A percentile compares a stretch with the other conserved stretches of the same genome.
phyloP scores from a whole-genome alignment of 92 coral and sea anemone genomes.

The Porites rus region DNA sequence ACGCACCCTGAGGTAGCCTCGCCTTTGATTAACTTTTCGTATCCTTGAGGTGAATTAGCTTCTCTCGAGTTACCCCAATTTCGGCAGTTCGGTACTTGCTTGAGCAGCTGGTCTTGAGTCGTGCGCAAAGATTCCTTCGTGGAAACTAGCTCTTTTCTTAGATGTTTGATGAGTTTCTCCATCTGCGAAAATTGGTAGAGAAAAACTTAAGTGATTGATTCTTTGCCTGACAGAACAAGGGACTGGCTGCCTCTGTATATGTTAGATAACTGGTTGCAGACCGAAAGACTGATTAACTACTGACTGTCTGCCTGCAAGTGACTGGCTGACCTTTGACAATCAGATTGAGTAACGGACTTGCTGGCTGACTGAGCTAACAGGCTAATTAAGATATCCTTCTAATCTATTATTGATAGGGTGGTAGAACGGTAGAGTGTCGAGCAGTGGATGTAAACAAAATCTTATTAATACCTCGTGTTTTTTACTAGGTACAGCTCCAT shows the following conservation, averaged over 20 bases:
- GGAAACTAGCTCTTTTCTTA: conserved; percentile 74
- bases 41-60: conserved; percentile 10
- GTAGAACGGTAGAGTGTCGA: too few species aligned
- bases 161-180: conserved; percentile 65
- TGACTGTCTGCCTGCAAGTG: background rate
- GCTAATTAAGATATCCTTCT: too few species aligned
- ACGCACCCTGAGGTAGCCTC: conserved; percentile 40
- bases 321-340: background rate
- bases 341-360: background rate
- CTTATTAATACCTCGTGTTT: conserved; percentile 36
- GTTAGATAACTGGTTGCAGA: background rate
- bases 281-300: background rate
- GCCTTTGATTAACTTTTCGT: conserved; percentile 13
- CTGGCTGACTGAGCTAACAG: background rate
- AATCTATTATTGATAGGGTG: too few species aligned
- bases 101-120: conserved; percentile 79
- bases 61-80: conserved; percentile 18
- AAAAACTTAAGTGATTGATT: background rate
- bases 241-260: background rate
- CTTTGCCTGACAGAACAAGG: background rate
- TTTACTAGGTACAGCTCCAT: conserved; percentile 1
- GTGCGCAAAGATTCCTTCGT: conserved; percentile 75
- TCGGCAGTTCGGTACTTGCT: conserved; percentile 3
- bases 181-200: conserved; percentile 37
- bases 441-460: background rate